Evolutionary conservation across 2,888 invertebrate genomes (phyloP).

Genomic region (Phyto melanocephala): DNA sequence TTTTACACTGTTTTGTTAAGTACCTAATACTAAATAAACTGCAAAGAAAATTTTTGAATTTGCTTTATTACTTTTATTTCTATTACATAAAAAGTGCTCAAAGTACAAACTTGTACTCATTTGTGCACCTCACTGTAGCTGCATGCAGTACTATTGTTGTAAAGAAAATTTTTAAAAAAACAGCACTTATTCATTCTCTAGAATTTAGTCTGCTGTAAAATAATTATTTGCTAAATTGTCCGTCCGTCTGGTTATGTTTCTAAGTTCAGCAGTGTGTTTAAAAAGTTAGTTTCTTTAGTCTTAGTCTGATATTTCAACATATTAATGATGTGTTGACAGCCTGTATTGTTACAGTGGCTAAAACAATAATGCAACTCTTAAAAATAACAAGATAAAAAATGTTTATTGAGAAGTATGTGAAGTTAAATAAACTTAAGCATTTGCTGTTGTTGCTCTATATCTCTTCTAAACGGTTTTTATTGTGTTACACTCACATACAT

Average conservation of each 20-base stretch:
- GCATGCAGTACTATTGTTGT: constrained; percentile 8
- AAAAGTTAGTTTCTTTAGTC: neutral
- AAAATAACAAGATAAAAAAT: constrained; percentile 29
- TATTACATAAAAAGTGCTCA: no score
- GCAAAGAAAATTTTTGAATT: no score
- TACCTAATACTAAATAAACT: no score
- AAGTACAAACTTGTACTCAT: no score
- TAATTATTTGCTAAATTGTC: constrained; percentile 35
- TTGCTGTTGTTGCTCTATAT: constrained; percentile 31
- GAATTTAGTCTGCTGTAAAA: constrained; percentile 53
- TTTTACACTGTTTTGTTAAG: neutral
- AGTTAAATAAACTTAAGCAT: constrained; percentile 54
- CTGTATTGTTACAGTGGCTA: neutral
- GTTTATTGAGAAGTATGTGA: constrained; percentile 39
- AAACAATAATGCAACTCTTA: neutral
- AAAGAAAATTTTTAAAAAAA: neutral
- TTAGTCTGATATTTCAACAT: constrained; percentile 12
- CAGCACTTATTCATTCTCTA: neutral
- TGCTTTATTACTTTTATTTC: no score
- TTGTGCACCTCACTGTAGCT: no score
- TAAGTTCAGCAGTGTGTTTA: neutral
- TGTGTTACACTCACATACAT: constrained; percentile 57
- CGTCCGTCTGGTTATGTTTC: neutral
- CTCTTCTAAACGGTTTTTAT: constrained; percentile 27
- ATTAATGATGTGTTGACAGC: constrained; percentile 62